Evolutionary conservation across 2,888 invertebrate genomes (phyloP), one percentile per base, ranked within the genome.

Genomic region (Platycnemis pennipes): DNA sequence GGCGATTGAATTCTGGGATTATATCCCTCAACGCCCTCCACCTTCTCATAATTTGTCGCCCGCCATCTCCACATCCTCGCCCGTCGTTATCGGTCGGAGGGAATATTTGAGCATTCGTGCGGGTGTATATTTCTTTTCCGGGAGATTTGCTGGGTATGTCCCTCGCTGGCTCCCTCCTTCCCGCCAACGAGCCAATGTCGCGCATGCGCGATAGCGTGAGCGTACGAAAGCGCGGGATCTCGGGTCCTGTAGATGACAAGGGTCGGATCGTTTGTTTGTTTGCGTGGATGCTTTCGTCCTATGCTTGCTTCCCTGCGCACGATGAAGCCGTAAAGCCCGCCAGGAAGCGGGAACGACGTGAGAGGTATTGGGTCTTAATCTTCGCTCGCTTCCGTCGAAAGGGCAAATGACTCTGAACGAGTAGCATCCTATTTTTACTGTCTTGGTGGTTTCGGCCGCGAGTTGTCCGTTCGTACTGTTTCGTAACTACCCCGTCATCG

Each of bases 241-340:
- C 26, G 5, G n/a, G 63, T 7, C 63, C 7, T 63, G 63, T 22
- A 63, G n/a, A 26, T 63, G 63, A 63, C 63, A 63, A 63, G 63
- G 63, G 63, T 63, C n/a, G 63, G 63, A 63, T 63, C 63, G 63
- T 63, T 63, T 63, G 63, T 63, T 63, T 63, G 63, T 63, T 63
- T 63, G 22, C 26, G 63, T 63, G 26, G 63, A 63, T 63, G n/a
- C n/a, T 22, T 7, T 63, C 2, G 63, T 63, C 63, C n/a, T n/a
- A 3, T n/a, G 63, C 63, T 63, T 63, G 53, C 53, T 16, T n/a
- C 49, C 63, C 22, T 26, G n/a, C 63, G n/a, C 63, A 26, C 56
- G 56, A 56, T 56, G 56, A 2, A 56, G 56, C 22, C 56, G 5
- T 56, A 26, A 49, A 49, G 3, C 5, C 63, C n/a, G 5, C 2